Conservation (phyloP, 2,888 invertebrate genomes). For the Lamellibrachia satsuma region DNA sequence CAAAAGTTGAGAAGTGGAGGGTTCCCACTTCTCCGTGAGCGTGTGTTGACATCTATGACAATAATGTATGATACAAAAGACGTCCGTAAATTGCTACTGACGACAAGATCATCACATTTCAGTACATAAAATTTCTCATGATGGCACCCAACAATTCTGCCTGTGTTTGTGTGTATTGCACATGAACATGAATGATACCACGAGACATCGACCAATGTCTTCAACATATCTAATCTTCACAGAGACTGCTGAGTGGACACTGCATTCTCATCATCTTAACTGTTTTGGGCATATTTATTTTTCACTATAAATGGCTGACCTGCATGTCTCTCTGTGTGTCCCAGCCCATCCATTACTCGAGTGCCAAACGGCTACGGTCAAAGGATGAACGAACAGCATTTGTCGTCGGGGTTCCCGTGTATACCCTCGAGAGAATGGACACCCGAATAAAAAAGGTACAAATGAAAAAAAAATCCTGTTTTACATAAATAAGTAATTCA, state of each 20-base stretch:
- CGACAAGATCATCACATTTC: background rate
- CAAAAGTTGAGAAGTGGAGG: too few relatives aligned
- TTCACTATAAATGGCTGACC: background rate
- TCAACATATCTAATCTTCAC: background rate
- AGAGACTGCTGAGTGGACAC: background rate
- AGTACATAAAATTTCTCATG: background rate
- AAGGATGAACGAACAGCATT: slow-evolving; percentile 25
- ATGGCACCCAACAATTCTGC: background rate
- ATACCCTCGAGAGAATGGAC: slow-evolving; percentile 25
- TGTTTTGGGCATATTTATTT: background rate
- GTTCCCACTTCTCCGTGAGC: too few relatives aligned
- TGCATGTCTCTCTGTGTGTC: slow-evolving; percentile 7
- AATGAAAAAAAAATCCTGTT: background rate
- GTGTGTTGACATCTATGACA: background rate
- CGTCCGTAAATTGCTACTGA: background rate
- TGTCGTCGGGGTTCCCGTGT: slow-evolving; percentile 24
- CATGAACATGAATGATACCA: background rate
- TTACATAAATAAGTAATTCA: background rate
- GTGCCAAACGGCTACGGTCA: slow-evolving; percentile 24
- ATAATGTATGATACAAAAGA: background rate
- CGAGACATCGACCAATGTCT: background rate
- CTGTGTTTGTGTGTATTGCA: background rate
- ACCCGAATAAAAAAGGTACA: slow-evolving; percentile 21
- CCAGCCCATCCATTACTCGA: background rate
- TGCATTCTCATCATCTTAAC: background rate